Conservation (phyloP, 2,797 vertebrate species). For the Choloepus didactylus region DNA sequence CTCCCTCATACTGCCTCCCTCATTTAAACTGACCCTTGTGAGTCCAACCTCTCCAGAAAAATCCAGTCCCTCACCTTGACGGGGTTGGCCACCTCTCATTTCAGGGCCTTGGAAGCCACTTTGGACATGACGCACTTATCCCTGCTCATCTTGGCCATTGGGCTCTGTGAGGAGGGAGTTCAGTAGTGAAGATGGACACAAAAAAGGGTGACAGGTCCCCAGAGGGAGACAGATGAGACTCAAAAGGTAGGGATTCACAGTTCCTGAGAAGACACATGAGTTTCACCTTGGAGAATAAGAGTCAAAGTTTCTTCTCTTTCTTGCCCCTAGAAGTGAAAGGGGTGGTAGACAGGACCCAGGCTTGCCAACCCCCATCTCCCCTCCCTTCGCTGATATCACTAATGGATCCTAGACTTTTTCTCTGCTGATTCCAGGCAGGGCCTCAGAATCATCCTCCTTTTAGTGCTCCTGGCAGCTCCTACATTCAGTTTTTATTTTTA, state of each 20-base stretch:
- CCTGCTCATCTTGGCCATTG: slow-evolving; percentile 94
- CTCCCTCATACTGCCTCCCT: background rate
- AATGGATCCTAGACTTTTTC: background rate
- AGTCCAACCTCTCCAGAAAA: background rate
- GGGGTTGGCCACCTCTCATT: slow-evolving; percentile 89
- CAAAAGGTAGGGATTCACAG: background rate
- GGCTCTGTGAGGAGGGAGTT: slow-evolving; percentile 88
- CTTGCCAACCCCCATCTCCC: background rate
- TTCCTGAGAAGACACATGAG: background rate
- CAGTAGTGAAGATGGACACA: background rate
- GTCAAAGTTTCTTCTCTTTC: slow-evolving; percentile 94
- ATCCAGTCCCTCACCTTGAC: slow-evolving; percentile 84
- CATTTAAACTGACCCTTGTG: background rate
- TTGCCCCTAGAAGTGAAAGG: slow-evolving; percentile 90
- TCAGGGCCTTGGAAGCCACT: slow-evolving; percentile 91
- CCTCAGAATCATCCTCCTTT: background rate
- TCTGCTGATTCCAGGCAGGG: background rate
- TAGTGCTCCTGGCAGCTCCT: background rate
- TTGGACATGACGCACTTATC: slow-evolving; percentile 95
- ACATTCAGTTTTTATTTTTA: background rate
- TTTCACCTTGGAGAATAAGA: slow-evolving; percentile 94
- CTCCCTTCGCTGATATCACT: background rate
- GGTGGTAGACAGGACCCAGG: background rate
- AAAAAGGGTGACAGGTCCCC: background rate
- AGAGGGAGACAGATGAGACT: background rate